Evolutionary conservation across 2,888 invertebrate genomes (phyloP), one percentile per base, ranked within the genome.

Genomic region (Furcula furcula): DNA sequence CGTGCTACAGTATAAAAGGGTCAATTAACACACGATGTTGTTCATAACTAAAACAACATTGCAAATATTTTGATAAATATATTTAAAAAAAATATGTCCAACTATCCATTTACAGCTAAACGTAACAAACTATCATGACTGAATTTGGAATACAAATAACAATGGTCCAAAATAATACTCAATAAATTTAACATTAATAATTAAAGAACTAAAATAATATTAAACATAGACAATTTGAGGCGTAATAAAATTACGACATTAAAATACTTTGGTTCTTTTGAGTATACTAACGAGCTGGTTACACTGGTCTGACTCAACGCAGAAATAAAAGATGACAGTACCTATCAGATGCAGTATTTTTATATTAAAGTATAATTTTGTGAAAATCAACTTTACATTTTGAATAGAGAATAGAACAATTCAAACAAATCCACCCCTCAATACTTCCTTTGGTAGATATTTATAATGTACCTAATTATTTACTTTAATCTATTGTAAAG

Each of bases 231-330:
- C 65, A 61, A 65, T 60, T 56, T 59, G 62, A 65, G 56, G 56
- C 54, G 65, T 64, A 73, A 78, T 66, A 73, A 67, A 69, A 67
- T 53, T 62, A 70, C 61, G 62, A 67, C 53, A 74, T 42, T 34
- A 42, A 41, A 56, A 76, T 74, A 81, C 86, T 85, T 86, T 86
- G 86, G 86, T 85, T 77, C 62, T 47, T 58, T 66, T 68, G 74
- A 74, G 75, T 77, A 76, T 39, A 55, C 38, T 38, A 19, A 41
- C 50, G 47, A 41, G 44, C 51, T 55, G 57, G 46, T 29, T 46
- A 57, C 50, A 51, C 41, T 49, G 57, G 52, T 48, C 44, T 34
- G 37, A 46, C 33, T 46, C 43, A 34, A 49, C 33, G 43, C 34
- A 36, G 26, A 42, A 51, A 42, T 25, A 27, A 38, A 44, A 31